Evolutionary conservation across 2,797 vertebrate genomes (phyloP).

Genomic region (Otolemur crassicaudatus): DNA sequence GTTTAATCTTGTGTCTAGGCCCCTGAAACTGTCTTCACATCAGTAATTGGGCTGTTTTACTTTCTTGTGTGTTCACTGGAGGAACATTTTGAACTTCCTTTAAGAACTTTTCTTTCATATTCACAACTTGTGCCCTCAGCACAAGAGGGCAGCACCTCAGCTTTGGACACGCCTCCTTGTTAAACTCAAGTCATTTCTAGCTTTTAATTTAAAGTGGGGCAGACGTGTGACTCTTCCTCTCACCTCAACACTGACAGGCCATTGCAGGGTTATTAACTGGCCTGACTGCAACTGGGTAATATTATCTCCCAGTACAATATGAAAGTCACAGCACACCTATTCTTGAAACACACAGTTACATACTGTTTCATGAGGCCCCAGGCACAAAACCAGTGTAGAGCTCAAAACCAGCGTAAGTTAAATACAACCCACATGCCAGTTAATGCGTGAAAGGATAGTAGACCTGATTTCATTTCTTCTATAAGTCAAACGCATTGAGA

Average conservation of each 20-base stretch:
- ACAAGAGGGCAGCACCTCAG: neutral
- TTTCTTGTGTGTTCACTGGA: neutral
- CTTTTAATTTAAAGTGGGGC: neutral
- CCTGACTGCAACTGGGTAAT: neutral
- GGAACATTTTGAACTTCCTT: neutral
- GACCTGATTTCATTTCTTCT: neutral
- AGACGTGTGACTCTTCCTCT: neutral
- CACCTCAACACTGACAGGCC: neutral
- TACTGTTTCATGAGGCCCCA: too few relatives aligned
- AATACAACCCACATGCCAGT: too few relatives aligned
- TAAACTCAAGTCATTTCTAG: neutral
- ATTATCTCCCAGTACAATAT: neutral
- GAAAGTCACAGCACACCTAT: neutral
- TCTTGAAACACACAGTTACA: neutral
- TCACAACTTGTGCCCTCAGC: neutral
- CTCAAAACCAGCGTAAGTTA: too few relatives aligned
- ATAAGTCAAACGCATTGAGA: neutral
- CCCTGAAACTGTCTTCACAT: neutral
- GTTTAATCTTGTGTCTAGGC: neutral
- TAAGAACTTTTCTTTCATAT: neutral
- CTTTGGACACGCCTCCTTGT: neutral
- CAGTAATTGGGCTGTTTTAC: neutral
- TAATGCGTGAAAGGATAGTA: neutral
- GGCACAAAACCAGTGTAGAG: too few relatives aligned
- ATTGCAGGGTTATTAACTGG: neutral